Conservation (phyloP, 2,797 vertebrate genomes). For the Sciurus vulgaris region DNA sequence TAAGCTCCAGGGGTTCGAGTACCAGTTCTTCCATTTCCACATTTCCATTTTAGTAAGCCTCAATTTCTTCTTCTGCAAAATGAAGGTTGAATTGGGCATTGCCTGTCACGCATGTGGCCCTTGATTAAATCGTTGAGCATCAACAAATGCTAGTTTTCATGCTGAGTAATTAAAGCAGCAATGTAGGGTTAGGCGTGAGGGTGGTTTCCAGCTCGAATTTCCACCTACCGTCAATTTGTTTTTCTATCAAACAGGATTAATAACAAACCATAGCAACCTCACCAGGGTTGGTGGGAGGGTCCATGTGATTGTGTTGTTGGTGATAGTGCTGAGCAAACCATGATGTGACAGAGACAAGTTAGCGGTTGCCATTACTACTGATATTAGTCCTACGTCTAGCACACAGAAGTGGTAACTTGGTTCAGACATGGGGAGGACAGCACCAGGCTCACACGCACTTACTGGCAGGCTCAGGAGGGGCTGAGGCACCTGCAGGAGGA, state of each 20-base stretch:
- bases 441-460: background rate
- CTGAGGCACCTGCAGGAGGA: too few species aligned
- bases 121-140: background rate
- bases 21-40: background rate
- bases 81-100: background rate
- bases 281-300: background rate
- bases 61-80: background rate
- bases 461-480: background rate
- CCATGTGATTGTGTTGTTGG: background rate
- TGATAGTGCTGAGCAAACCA: background rate
- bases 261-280: background rate
- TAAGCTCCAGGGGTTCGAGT: background rate
- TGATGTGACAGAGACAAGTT: rapidly evolving
- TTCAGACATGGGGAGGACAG: background rate
- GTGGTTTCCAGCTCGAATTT: background rate
- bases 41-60: background rate
- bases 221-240: background rate
- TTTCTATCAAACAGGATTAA: background rate
- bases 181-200: background rate
- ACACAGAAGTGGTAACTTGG: background rate
- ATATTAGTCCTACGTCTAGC: background rate
- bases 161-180: background rate
- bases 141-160: background rate
- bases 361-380: background rate
- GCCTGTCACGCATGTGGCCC: rapidly evolving